These are phyloP conservation scores for Therioaphis trifolii DNA, from an alignment of 2,888 invertebrate species.

Conservation along the genomic window DNA sequence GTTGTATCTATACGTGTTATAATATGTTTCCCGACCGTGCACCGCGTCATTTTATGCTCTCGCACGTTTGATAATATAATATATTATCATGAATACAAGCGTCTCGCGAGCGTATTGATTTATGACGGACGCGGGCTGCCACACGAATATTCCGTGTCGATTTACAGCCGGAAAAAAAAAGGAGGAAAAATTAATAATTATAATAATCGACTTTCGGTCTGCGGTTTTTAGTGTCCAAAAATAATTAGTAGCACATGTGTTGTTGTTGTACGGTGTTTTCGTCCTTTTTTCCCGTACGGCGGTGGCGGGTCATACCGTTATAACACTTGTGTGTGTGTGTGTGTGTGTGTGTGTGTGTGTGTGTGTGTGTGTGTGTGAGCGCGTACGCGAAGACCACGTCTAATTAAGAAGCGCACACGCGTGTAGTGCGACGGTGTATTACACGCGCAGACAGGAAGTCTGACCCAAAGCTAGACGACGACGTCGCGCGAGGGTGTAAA, in stretches of 20 bases:
- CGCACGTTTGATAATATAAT: neutral
- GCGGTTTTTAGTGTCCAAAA: slow-evolving; percentile 61
- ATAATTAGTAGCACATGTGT: slow-evolving; percentile 61
- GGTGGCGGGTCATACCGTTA: neutral
- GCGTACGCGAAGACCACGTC: slow-evolving; percentile 17
- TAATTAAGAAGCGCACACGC: slow-evolving; percentile 50
- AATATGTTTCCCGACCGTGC: no score
- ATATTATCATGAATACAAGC: no score
- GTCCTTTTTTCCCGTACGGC: neutral
- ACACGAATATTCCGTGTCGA: slow-evolving; percentile 26
- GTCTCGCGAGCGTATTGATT: slow-evolving; percentile 16
- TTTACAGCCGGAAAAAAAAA: slow-evolving; percentile 7
- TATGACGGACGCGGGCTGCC: neutral
- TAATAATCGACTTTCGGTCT: slow-evolving; percentile 14
- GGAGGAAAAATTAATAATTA: no score
- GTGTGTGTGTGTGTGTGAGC: no score
- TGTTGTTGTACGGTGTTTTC: no score
- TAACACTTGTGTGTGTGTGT: neutral
- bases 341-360: no score
- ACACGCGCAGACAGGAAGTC: slow-evolving; percentile 57
- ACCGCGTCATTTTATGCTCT: neutral
- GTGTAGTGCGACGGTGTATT: no score
- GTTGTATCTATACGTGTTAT: no score
- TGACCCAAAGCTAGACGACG: slow-evolving; percentile 31
- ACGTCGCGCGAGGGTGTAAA: slow-evolving; percentile 5